Evolutionary conservation across 2,797 vertebrate species (phyloP).

Genomic region (Macropus fuliginosus): DNA sequence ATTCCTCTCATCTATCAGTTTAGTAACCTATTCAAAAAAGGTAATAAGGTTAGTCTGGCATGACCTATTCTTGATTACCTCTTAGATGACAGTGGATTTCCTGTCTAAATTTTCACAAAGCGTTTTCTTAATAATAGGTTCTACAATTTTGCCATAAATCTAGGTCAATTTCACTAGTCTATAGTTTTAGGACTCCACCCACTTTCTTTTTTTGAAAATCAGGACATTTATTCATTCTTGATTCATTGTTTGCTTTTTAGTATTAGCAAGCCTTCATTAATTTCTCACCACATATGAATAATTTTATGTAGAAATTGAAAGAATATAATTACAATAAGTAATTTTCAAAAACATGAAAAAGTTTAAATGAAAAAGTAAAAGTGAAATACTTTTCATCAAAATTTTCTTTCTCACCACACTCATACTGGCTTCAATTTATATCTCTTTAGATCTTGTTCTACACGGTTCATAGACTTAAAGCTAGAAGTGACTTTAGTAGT

Average conservation of each 20-base stretch:
- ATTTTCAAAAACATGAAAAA: neutral
- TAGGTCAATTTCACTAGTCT: neutral
- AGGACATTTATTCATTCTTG: neutral
- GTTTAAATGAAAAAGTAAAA: neutral
- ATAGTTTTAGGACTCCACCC: neutral
- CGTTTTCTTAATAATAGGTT: too few species aligned
- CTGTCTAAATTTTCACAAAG: neutral
- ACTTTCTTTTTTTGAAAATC: neutral
- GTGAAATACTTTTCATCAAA: neutral
- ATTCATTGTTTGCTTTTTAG: neutral
- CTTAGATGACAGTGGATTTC: neutral
- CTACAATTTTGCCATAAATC: too few species aligned
- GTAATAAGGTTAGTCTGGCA: neutral
- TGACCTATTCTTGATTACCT: slow-evolving; percentile 1
- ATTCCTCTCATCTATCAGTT: neutral
- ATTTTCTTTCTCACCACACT: neutral
- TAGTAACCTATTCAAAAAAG: neutral
- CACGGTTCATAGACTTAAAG: neutral
- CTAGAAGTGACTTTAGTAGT: neutral
- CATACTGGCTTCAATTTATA: neutral
- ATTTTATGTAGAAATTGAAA: neutral
- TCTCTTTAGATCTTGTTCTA: neutral
- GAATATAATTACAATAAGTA: neutral
- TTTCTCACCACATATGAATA: neutral
- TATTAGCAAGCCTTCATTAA: neutral